A percentile compares a stretch with the other conserved stretches of the same genome.
Evolutionary conservation across 2,113 vertebrate species (phyloP).

Genomic region (Ciconia maguari): DNA sequence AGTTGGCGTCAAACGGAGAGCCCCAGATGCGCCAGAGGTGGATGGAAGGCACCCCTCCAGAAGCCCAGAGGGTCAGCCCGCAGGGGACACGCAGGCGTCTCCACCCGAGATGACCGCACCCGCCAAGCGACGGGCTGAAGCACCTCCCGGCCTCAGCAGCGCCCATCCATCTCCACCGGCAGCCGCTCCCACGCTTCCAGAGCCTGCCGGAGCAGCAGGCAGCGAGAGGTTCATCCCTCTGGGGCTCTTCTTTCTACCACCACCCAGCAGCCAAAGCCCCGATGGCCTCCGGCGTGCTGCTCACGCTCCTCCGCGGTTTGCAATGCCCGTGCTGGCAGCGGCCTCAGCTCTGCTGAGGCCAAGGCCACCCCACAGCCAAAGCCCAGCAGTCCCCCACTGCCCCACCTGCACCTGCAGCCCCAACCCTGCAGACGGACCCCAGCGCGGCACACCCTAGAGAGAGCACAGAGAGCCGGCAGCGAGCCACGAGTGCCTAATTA

Average conservation of each 20-base stretch:
- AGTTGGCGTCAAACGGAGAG: neutral
- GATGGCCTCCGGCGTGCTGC: neutral
- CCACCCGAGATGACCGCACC: rapidly evolving
- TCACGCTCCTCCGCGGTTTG: rapidly evolving
- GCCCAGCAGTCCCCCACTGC: neutral
- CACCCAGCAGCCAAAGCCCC: neutral
- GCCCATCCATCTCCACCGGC: neutral
- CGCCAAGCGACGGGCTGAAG: neutral
- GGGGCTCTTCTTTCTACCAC: neutral
- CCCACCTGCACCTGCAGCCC: neutral
- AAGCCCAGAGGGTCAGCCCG: neutral
- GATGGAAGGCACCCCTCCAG: neutral
- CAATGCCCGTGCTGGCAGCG: neutral
- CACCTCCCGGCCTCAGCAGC: neutral
- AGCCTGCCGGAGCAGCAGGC: neutral
- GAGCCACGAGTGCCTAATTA: too few species aligned
- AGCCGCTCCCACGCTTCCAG: neutral
- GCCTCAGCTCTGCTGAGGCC: neutral
- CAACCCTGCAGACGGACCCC: too few species aligned
- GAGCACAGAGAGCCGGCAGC: neutral
- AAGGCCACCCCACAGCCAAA: neutral
- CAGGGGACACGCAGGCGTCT: neutral
- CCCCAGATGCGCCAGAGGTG: too few species aligned
- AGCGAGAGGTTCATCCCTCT: rapidly evolving
- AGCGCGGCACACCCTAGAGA: too few species aligned